Evolutionary conservation across 2,113 vertebrate genomes (phyloP).

Genomic region (Hippocampus abdominalis): DNA sequence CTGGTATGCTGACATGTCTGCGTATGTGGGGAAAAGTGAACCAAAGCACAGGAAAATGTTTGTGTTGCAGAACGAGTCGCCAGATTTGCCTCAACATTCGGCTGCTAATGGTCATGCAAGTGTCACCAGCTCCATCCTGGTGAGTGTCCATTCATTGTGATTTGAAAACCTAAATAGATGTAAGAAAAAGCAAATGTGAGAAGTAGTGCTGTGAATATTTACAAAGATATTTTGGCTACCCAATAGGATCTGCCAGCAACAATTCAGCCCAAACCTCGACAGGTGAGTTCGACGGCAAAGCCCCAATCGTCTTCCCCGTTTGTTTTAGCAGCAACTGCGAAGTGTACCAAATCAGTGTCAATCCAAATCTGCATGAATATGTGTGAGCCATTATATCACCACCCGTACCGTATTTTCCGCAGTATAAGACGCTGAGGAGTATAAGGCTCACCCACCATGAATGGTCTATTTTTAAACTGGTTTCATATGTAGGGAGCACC

Average conservation of each 20-base stretch:
- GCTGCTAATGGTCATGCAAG: conserved; percentile 82
- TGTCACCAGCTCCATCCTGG: conserved; percentile 99
- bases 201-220: background rate
- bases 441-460: too few species aligned
- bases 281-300: conserved; percentile 76
- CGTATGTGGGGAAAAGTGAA: background rate
- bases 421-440: too few species aligned
- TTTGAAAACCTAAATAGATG: background rate
- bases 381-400: conserved; percentile 5
- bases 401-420: background rate
- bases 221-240: conserved; percentile 38
- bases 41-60: background rate
- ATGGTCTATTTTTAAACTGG: too few species aligned
- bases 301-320: background rate
- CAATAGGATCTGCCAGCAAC: conserved; percentile 92
- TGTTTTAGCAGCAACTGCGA: background rate
- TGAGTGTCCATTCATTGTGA: conserved; percentile 60
- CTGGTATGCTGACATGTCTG: background rate
- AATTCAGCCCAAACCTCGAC: conserved; percentile 96
- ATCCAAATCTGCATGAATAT: conserved; percentile 18
- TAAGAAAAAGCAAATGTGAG: background rate
- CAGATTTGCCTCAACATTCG: conserved; percentile 61
- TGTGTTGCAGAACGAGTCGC: conserved; percentile 66
- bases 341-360: conserved; percentile 8
- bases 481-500: too few species aligned